Conservation (phyloP, 2,113 vertebrate genomes). For the Lontra canadensis region DNA sequence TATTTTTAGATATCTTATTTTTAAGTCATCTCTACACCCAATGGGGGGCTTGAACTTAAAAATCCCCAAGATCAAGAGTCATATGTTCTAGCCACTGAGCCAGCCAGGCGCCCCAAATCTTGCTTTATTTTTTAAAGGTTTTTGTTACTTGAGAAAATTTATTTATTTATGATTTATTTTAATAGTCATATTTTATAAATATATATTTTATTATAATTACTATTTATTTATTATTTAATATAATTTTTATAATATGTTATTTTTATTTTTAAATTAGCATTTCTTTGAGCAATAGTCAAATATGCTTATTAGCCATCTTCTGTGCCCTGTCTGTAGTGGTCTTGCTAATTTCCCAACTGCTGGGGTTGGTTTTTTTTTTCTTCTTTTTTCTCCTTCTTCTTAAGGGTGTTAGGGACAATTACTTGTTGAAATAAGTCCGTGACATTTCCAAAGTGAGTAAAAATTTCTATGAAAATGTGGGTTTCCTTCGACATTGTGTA, state of each 20-base stretch:
- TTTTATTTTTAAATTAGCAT: conserved; percentile 31
- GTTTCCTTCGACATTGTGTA: conserved; percentile 22
- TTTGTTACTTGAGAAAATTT: background rate
- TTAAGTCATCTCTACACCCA: background rate
- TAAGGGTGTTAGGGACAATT: conserved; percentile 15
- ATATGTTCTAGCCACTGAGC: background rate
- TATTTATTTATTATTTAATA: too few species aligned
- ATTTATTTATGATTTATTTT: background rate
- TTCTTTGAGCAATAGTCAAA: conserved; percentile 20
- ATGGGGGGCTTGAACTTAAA: background rate
- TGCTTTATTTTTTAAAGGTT: conserved; percentile 6
- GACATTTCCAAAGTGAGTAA: conserved; percentile 46
- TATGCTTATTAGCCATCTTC: background rate
- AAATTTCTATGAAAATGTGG: conserved; percentile 57
- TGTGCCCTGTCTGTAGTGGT: background rate
- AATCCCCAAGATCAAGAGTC: background rate
- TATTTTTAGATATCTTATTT: background rate
- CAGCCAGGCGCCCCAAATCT: background rate
- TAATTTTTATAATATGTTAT: too few species aligned
- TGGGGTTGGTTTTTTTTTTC: background rate
- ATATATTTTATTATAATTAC: too few species aligned
- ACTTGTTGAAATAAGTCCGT: conserved; percentile 55
- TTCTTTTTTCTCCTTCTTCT: background rate
- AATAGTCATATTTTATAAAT: too few species aligned
- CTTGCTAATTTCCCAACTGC: conserved; percentile 52